These are phyloP conservation scores for Empidonax alnorum DNA, from an alignment of 2,113 vertebrate species.

Conservation along the genomic window DNA sequence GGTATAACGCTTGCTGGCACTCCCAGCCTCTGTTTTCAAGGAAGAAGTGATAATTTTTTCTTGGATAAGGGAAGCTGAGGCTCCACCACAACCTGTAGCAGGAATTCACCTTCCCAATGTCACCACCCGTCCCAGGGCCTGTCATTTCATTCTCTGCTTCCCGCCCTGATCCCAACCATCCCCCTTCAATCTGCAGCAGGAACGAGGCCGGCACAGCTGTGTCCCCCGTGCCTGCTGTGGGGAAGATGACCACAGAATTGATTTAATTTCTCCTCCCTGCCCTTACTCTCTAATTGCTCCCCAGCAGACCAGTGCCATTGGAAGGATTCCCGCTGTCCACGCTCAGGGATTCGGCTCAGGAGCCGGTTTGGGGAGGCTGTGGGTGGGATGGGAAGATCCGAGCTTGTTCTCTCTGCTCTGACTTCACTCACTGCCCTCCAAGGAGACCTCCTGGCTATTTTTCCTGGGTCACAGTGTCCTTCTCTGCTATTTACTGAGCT, in stretches of 20 bases:
- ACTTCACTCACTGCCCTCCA: background rate
- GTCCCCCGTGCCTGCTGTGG: background rate
- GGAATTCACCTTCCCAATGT: background rate
- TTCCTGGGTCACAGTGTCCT: background rate
- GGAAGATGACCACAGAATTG: background rate
- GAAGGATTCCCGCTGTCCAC: background rate
- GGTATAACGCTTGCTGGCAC: background rate
- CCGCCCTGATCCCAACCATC: fast-evolving
- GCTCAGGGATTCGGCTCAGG: background rate
- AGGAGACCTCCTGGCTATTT: background rate
- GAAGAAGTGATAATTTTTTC: background rate
- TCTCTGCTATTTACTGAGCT: slow-evolving; percentile 34
- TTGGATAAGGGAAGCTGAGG: background rate
- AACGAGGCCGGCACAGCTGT: fast-evolving
- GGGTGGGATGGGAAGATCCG: background rate
- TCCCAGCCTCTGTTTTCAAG: background rate
- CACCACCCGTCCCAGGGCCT: background rate
- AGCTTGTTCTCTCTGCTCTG: background rate
- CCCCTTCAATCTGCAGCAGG: background rate
- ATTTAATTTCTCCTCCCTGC: background rate
- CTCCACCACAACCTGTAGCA: background rate
- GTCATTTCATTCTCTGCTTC: background rate
- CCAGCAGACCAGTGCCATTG: background rate
- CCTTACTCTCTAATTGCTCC: slow-evolving; percentile 30
- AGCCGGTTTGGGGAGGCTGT: background rate